Conservation (phyloP, 1,140 invertebrate species). For the Drosophila obscura region DNA sequence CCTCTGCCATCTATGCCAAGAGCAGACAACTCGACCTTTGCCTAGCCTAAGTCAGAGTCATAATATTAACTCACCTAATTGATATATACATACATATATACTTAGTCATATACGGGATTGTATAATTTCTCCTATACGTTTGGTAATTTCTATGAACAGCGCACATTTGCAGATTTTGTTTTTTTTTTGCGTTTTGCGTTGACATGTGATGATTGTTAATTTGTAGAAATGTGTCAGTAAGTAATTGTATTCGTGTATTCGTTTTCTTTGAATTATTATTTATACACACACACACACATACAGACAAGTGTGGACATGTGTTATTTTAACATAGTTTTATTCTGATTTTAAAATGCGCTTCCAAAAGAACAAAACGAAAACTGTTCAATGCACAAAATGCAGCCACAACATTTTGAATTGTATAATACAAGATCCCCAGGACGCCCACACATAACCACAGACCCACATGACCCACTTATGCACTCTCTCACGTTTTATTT, state of each 20-base stretch:
- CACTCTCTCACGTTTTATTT: conserved; percentile 25
- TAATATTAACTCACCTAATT: conserved; percentile 67
- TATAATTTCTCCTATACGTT: conserved; percentile 39
- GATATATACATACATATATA: conserved; percentile 46
- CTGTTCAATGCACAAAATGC: conserved; percentile 73
- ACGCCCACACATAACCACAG: not conserved
- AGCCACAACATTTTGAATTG: conserved; percentile 48
- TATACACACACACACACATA: not conserved
- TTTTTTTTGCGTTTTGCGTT: conserved; percentile 49
- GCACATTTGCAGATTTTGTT: conserved; percentile 14
- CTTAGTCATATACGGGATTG: conserved; percentile 41
- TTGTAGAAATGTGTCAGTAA: conserved; percentile 56
- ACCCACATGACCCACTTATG: conserved; percentile 7
- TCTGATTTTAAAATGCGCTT: conserved; percentile 59
- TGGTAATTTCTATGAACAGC: conserved; percentile 24
- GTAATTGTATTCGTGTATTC: conserved; percentile 22
- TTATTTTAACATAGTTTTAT: conserved; percentile 23
- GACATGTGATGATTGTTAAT: conserved; percentile 70
- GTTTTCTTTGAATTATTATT: conserved; percentile 22
- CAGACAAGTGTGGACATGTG: not conserved
- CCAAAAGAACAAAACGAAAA: conserved; percentile 50
- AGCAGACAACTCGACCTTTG: conserved; percentile 63
- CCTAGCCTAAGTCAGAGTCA: conserved; percentile 76
- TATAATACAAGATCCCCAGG: conserved; percentile 66
- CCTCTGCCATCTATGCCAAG: conserved; percentile 76